Conservation (phyloP, 2,113 vertebrate species). For the Ptilorrhoa leucosticta region DNA sequence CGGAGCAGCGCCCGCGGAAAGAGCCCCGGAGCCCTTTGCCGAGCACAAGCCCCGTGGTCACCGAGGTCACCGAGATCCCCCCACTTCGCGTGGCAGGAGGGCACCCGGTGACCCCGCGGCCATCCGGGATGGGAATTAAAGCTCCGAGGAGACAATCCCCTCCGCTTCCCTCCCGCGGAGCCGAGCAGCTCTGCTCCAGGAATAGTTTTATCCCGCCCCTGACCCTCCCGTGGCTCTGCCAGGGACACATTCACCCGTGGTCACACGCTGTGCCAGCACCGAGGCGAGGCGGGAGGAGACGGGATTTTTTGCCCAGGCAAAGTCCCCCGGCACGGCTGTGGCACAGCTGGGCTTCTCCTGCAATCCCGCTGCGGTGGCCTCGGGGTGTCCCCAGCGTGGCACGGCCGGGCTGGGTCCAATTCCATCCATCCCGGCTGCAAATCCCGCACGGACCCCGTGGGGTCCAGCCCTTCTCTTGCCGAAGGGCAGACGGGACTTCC, state of each 20-base stretch:
- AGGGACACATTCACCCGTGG: not conserved
- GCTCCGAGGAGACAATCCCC: constrained; percentile 9
- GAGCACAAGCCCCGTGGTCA: not conserved
- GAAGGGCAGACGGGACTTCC: accelerated
- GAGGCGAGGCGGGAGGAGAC: not conserved
- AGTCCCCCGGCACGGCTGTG: not conserved
- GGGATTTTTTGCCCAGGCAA: accelerated
- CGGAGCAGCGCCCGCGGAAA: not conserved
- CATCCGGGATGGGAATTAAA: not conserved
- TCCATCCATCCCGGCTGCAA: not conserved
- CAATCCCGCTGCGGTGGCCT: not conserved
- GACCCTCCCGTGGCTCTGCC: not conserved
- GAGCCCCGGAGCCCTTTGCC: not conserved
- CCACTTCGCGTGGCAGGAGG: not conserved
- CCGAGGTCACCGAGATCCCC: not conserved
- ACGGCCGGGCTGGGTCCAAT: accelerated
- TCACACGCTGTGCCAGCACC: not conserved
- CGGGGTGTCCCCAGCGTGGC: not conserved
- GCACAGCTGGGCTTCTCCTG: not conserved
- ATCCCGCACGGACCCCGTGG: accelerated
- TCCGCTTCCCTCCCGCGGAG: not conserved
- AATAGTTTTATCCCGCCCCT: constrained; percentile 34
- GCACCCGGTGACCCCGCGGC: not conserved
- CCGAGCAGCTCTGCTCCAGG: not conserved
- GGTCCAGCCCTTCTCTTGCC: not conserved